Percentiles rank a stretch among this genome's conserved stretches.
These are phyloP conservation scores for Mungos mungo DNA, from an alignment of 2,113 vertebrate genomes.

Conservation along the genomic window DNA sequence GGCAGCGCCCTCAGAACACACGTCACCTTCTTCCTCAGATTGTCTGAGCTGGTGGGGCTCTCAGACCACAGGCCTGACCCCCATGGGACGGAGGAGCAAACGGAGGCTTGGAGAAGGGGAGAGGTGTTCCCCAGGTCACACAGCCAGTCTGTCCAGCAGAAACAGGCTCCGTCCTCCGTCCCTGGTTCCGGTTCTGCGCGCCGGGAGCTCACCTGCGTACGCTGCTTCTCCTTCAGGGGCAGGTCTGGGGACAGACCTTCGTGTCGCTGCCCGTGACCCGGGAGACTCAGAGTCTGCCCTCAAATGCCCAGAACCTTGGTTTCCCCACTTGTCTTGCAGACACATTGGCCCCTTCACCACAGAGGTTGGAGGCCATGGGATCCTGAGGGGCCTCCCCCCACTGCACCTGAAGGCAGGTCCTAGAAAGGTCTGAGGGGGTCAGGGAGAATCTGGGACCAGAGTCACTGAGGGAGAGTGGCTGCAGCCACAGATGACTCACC, in stretches of 20 bases:
- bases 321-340: neutral
- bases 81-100: neutral
- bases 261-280: neutral
- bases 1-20: rapidly evolving
- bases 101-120: neutral
- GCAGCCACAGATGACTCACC: neutral
- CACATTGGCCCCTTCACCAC: neutral
- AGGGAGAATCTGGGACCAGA: neutral
- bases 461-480: neutral
- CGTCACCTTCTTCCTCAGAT: neutral
- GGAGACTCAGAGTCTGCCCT: neutral
- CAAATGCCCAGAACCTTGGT: neutral
- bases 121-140: neutral
- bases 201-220: rapidly evolving
- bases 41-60: neutral
- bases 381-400: neutral
- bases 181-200: neutral
- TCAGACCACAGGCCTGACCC: neutral
- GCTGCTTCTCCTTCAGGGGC: neutral
- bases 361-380: neutral
- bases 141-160: neutral
- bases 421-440: neutral
- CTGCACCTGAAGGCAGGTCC: neutral
- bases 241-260: neutral
- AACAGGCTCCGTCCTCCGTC: neutral